phyloP scores from a whole-genome alignment of 2,113 vertebrate species.

The Noturus placidus region DNA sequence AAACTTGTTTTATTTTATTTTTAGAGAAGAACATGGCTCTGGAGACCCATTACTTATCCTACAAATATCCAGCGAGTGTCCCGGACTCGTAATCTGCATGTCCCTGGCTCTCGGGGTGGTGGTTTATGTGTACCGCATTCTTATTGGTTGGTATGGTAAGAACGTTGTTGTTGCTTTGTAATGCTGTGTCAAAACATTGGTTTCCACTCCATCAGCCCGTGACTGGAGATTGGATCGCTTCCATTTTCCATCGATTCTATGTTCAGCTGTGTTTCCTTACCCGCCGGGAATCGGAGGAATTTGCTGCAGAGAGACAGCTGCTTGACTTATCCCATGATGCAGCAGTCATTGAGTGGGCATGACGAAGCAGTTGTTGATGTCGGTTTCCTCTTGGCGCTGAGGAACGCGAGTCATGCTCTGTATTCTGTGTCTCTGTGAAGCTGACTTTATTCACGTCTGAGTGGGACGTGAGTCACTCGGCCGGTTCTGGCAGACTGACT shows the following conservation, averaged over 20 bases:
- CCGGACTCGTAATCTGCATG: neutral
- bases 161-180: neutral
- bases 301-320: conserved; percentile 24
- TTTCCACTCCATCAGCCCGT: neutral
- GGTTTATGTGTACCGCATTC: neutral
- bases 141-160: neutral
- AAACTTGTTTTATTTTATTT: neutral
- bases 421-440: neutral
- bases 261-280: neutral
- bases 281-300: neutral
- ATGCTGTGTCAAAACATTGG: neutral
- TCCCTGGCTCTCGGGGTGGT: neutral
- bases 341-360: conserved; percentile 21
- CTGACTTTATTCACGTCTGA: neutral
- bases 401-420: neutral
- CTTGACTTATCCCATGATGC: conserved; percentile 39
- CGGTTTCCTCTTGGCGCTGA: neutral
- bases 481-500: neutral
- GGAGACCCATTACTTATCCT: neutral
- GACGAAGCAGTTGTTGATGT: conserved; percentile 33
- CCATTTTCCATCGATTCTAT: conserved; percentile 23
- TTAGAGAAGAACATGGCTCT: neutral
- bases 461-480: conserved; percentile 14
- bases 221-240: neutral
- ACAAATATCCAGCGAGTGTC: neutral